Evolutionary conservation across 2,797 vertebrate genomes (phyloP).

Genomic region (Neostethus bicornis): DNA sequence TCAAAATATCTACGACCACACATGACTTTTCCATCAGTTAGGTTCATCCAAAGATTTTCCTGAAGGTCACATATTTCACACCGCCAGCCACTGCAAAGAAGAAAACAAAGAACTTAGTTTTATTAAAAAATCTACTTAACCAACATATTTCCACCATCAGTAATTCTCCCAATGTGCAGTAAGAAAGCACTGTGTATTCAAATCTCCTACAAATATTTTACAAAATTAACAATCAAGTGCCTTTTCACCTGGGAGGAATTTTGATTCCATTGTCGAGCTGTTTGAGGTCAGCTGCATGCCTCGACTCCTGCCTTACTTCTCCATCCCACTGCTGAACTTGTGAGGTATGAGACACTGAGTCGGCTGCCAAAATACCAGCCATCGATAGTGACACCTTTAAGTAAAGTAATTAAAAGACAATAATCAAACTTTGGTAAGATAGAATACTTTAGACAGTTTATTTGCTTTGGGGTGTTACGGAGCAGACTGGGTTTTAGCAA

Average conservation of each 20-base stretch:
- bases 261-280: slow-evolving; percentile 94
- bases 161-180: too few species aligned
- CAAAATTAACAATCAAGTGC: slow-evolving; percentile 1
- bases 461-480: too few species aligned
- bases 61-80: slow-evolving; percentile 95
- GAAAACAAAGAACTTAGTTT: background rate
- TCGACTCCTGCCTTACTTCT: slow-evolving; percentile 94
- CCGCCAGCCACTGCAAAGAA: slow-evolving; percentile 88
- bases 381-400: slow-evolving; percentile 91
- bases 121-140: background rate
- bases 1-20: slow-evolving; percentile 97
- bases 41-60: slow-evolving; percentile 98
- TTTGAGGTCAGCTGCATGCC: slow-evolving; percentile 89
- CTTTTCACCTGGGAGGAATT: slow-evolving; percentile 91
- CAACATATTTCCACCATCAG: background rate
- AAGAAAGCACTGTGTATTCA: too few species aligned
- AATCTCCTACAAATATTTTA: background rate
- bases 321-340: slow-evolving; percentile 99
- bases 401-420: background rate
- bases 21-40: slow-evolving; percentile 93
- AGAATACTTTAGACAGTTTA: too few species aligned
- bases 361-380: slow-evolving; percentile 91
- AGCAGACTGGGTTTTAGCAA: too few species aligned
- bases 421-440: background rate
- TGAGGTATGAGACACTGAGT: slow-evolving; percentile 93